Evolutionary conservation across 37 sponge, comb jelly and placozoan genomes (phyloP).

Genomic region (Geodia barretti): DNA sequence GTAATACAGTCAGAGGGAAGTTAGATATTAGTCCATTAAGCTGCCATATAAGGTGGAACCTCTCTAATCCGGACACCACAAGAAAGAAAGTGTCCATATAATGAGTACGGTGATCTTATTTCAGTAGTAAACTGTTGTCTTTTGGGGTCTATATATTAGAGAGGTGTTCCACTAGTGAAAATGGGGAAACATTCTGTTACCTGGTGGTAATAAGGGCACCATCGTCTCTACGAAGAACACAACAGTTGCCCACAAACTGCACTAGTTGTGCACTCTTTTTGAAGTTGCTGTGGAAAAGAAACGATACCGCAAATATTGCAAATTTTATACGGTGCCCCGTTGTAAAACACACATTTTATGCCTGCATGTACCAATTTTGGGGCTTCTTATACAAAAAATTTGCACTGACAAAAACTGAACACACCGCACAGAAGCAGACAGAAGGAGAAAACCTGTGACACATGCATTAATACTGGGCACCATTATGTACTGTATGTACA

Average conservation of each 20-base stretch:
- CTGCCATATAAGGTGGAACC: neutral
- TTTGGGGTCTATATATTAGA: neutral
- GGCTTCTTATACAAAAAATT: too few species aligned
- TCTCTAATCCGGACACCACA: too few species aligned
- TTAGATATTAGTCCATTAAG: neutral
- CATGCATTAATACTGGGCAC: neutral
- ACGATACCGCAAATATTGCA: too few species aligned
- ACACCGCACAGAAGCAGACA: neutral
- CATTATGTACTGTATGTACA: neutral
- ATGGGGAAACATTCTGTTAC: constrained; percentile 29
- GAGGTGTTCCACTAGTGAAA: neutral
- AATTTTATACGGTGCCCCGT: too few species aligned
- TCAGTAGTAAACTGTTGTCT: neutral
- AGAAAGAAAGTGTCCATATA: neutral
- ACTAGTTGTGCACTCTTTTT: constrained; percentile 83
- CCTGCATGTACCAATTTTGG: too few species aligned
- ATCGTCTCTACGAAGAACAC: constrained; percentile 83
- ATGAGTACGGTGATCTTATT: too few species aligned
- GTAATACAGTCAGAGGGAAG: neutral
- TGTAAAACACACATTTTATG: too few species aligned
- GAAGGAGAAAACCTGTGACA: neutral
- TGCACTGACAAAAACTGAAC: too few species aligned
- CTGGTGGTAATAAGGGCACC: constrained; percentile 85
- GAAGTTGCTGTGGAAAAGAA: constrained; percentile 82
- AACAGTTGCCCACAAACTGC: constrained; percentile 74